These are phyloP conservation scores for Pangasianodon hypophthalmus DNA, from an alignment of 2,113 vertebrate species.

Conservation along the genomic window DNA sequence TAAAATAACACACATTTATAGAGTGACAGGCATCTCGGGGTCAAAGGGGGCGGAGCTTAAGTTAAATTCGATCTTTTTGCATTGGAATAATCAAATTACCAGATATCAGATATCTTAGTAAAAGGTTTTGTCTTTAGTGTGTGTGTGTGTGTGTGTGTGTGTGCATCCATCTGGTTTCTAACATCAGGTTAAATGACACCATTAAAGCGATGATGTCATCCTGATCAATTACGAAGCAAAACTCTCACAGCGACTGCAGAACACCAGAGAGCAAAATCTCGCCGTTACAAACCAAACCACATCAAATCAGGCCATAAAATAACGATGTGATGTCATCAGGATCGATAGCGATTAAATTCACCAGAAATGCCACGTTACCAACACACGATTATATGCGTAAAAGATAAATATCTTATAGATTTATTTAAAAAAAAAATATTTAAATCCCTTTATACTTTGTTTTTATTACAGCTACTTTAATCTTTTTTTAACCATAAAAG, in stretches of 20 bases:
- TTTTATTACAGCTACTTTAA: not conserved
- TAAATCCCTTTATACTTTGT: not conserved
- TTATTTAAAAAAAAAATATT: not conserved
- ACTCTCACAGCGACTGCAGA: not conserved
- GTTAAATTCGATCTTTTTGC: not conserved
- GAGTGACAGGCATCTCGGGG: no score
- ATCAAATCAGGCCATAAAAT: not conserved
- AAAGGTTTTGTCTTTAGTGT: not conserved
- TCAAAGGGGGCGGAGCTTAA: not conserved
- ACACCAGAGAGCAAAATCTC: not conserved
- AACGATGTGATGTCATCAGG: not conserved
- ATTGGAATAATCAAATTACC: not conserved
- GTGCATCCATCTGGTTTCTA: conserved; percentile 52
- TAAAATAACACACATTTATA: not conserved
- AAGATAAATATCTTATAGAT: not conserved
- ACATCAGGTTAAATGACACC: conserved; percentile 49
- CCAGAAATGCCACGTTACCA: not conserved
- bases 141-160: conserved; percentile 14
- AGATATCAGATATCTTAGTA: not conserved
- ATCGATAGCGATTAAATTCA: not conserved
- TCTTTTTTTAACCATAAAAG: not conserved
- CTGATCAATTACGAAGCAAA: not conserved
- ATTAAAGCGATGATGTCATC: conserved; percentile 44
- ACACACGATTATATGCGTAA: not conserved
- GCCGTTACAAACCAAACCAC: not conserved